A percentile compares a stretch with the other conserved stretches of the same genome.
Evolutionary conservation across 2,797 vertebrate genomes (phyloP).

Genomic region (Peromyscus aztecus): DNA sequence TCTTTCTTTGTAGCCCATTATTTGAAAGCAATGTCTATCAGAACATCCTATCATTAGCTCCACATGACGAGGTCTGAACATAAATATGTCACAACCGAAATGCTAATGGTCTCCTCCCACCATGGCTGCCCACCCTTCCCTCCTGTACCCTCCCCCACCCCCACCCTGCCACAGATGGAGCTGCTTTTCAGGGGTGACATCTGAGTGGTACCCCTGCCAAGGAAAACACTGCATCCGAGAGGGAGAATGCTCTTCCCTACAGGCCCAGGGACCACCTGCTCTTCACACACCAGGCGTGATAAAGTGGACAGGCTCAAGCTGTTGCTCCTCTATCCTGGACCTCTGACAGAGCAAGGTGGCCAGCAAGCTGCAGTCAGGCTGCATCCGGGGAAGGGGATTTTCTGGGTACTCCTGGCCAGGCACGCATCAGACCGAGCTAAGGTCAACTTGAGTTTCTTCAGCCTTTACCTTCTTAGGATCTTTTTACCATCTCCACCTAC

Average conservation of each 20-base stretch:
- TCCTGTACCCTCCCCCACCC: background rate
- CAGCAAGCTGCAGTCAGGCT: background rate
- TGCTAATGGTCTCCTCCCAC: constrained; percentile 84
- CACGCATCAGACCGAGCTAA: background rate
- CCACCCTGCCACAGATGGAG: background rate
- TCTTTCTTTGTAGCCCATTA: constrained; percentile 71
- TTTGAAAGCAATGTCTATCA: constrained; percentile 69
- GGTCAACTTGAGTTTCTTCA: background rate
- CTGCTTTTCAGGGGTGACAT: background rate
- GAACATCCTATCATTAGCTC: constrained; percentile 83
- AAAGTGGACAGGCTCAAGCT: background rate
- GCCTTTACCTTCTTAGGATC: constrained; percentile 1
- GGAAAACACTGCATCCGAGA: background rate
- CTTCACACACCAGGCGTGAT: background rate
- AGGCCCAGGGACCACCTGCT: constrained; percentile 1
- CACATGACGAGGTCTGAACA: constrained; percentile 72
- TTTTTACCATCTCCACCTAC: background rate
- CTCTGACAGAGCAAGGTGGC: background rate
- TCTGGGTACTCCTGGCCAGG: no score
- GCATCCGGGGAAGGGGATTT: no score
- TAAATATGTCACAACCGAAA: constrained; percentile 83
- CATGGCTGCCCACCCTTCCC: background rate
- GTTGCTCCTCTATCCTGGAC: background rate
- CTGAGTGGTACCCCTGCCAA: constrained; percentile 52
- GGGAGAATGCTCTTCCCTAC: background rate